These are phyloP conservation scores for Hassar affinis DNA, from an alignment of 2,113 vertebrate genomes.

Conservation along the genomic window DNA sequence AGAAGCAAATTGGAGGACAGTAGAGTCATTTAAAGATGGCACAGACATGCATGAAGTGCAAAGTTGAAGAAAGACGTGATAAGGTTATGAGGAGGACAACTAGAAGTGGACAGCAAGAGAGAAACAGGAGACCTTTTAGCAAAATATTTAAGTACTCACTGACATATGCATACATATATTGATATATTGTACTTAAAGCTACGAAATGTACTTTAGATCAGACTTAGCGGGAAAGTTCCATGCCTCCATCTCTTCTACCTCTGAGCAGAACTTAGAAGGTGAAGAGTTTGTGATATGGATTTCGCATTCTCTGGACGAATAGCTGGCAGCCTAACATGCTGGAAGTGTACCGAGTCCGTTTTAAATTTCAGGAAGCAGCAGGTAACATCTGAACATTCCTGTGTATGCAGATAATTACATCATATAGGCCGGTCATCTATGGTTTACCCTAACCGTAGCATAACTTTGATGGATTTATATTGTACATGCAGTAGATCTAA, in stretches of 20 bases:
- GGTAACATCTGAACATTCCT: conserved; percentile 35
- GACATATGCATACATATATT: conserved; percentile 48
- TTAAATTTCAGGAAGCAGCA: conserved; percentile 40
- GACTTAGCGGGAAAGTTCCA: conserved; percentile 65
- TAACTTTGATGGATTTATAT: conserved; percentile 34
- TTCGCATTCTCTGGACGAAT: conserved; percentile 53
- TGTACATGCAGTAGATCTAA: conserved; percentile 38
- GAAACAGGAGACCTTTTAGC: conserved; percentile 45
- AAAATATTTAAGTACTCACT: conserved; percentile 47
- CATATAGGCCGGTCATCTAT: conserved; percentile 29
- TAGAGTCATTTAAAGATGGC: conserved; percentile 62
- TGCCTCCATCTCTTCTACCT: conserved; percentile 67
- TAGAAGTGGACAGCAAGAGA: conserved; percentile 28
- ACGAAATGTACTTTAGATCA: conserved; percentile 46
- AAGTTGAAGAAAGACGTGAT: background rate
- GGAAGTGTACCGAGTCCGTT: conserved; percentile 51
- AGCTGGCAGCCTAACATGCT: conserved; percentile 56
- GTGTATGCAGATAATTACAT: conserved; percentile 30
- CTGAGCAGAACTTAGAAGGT: conserved; percentile 60
- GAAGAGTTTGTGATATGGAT: conserved; percentile 41
- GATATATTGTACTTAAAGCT: conserved; percentile 50
- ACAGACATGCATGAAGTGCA: conserved; percentile 23
- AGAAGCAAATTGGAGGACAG: conserved; percentile 65
- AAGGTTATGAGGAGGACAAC: conserved; percentile 14
- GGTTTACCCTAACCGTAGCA: conserved; percentile 40